Conservation (phyloP, 2,113 vertebrate species). For the Leiothrix lutea region DNA sequence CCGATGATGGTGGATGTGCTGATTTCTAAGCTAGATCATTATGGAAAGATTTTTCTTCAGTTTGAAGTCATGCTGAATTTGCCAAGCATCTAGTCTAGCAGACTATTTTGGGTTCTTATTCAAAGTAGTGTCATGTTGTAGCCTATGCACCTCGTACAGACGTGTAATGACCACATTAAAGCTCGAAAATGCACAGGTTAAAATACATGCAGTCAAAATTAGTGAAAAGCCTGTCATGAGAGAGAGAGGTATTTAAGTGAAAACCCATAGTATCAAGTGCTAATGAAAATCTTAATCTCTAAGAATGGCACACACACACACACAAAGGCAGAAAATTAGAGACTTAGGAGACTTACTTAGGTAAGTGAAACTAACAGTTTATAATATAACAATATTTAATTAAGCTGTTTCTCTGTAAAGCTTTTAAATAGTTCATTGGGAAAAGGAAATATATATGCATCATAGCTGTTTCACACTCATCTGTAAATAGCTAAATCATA, state of each 20-base stretch:
- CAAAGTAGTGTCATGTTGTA: not conserved
- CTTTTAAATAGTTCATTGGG: not conserved
- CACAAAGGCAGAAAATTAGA: not conserved
- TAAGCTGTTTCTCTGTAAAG: not conserved
- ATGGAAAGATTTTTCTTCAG: not conserved
- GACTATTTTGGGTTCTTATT: not conserved
- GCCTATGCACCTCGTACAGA: not conserved
- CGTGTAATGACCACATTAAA: not conserved
- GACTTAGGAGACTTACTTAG: not conserved
- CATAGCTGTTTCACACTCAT: not conserved
- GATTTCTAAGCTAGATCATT: not conserved
- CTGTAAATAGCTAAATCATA: conserved; percentile 54
- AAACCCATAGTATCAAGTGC: not conserved
- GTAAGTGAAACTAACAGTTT: not conserved
- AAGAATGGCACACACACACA: not conserved
- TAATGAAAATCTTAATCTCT: not conserved
- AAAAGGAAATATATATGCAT: not conserved
- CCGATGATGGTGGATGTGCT: rapidly evolving
- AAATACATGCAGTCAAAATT: not conserved
- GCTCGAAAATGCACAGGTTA: not conserved
- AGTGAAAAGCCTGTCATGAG: not conserved
- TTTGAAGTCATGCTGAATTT: conserved; percentile 3
- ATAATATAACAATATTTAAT: not conserved
- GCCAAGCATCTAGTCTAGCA: not conserved
- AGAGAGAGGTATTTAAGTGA: not conserved